phyloP scores from a whole-genome alignment of 2,888 invertebrate species.

The Corythucha ciliata region DNA sequence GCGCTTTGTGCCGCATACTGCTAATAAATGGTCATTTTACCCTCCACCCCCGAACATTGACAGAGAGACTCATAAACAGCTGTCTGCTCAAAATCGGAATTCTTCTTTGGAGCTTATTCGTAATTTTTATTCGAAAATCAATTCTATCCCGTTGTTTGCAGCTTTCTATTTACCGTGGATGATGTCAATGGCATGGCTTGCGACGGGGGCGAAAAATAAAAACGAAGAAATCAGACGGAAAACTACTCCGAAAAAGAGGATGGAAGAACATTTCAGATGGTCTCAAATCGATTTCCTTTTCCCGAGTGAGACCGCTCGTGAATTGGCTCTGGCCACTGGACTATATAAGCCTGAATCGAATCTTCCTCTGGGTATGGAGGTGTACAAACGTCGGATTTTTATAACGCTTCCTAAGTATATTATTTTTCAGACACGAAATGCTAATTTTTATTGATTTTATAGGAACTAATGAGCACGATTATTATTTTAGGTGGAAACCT shows the following conservation, averaged over 20 bases:
- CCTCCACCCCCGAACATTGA: too few relatives aligned
- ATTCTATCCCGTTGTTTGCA: conserved; percentile 14
- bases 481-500: conserved; percentile 53
- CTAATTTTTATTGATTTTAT: neutral
- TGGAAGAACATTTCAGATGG: conserved; percentile 56
- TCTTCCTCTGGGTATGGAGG: conserved; percentile 63
- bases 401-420: conserved; percentile 59
- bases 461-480: too few relatives aligned
- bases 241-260: too few relatives aligned
- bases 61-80: neutral
- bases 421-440: conserved; percentile 38
- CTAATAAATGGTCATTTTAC: too few relatives aligned
- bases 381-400: conserved; percentile 58
- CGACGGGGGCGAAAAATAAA: conserved; percentile 7
- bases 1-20: too few relatives aligned
- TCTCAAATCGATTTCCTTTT: conserved; percentile 64
- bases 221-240: conserved; percentile 1
- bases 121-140: conserved; percentile 11
- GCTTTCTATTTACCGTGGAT: conserved; percentile 31
- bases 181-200: conserved; percentile 27
- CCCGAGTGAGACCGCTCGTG: conserved; percentile 49
- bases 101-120: neutral
- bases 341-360: conserved; percentile 62
- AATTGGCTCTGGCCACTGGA: conserved; percentile 50
- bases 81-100: neutral